Evolutionary conservation across 2,113 vertebrate genomes (phyloP), one percentile per base, ranked within the genome.

Genomic region (Neogale vison): DNA sequence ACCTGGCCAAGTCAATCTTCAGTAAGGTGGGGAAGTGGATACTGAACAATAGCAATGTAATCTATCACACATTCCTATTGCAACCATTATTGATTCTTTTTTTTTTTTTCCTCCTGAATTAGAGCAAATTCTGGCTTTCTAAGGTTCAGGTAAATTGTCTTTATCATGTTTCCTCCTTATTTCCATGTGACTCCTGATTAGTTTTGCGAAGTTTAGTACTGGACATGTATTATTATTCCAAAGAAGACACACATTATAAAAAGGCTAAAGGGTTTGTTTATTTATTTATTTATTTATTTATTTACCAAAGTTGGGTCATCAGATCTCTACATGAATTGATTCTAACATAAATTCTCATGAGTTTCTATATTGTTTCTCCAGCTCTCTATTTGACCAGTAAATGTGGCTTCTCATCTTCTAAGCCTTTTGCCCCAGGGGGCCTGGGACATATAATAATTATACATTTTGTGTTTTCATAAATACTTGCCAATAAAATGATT

Each of bases 401-500:
- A 15, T 88, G 3, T 86, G 34, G 47, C n/a, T 88, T 94, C 50
- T 84, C 47, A 67, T 72, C 29, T 88, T 59, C 76, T 82, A 79
- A 95, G n/a, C 82, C 26, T 92, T 93, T 91, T 93, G 34, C 18
- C 47, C 55, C 18, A 36, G 36, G 11, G 15, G 6, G 13, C 15
- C 55, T 80, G 14, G 20, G 55, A 81, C 34, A 74, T 90, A 36
- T 4, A 80, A 34, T 92, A 72, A 80, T 74, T 61, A 52, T 5
- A 89, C 21, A 15, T 69, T 94, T 85, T 86, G n/a, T 86, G 8
- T 72, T 95, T 93, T 84, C 20, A 65, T 65, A 89, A 96, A 69
- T 72, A 76, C 92, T 84, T 87, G 29, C 20, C 63, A 89, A 92
- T 87, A 42, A 93, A 83, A 93, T 94, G 7, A 93, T 84, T 76